Percentiles rank a stretch among this genome's conserved stretches.
phyloP scores from a whole-genome alignment of 2,113 vertebrate genomes.

The Tupaia tana region DNA sequence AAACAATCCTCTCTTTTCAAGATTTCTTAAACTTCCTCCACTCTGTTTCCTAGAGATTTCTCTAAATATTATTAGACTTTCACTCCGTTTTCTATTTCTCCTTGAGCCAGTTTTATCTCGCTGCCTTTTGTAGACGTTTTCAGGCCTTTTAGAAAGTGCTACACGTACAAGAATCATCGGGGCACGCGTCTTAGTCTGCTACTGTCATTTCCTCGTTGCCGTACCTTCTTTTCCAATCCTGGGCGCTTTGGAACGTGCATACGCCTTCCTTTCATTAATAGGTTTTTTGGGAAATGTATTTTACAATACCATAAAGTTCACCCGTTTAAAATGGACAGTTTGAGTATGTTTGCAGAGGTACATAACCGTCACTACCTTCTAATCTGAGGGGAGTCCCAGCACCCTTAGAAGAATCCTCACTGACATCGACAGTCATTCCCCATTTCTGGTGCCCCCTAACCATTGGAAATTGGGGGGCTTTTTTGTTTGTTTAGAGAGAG shows the following conservation, averaged over 20 bases:
- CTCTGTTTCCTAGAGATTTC: neutral
- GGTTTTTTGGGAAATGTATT: neutral
- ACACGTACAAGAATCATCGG: neutral
- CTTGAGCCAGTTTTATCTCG: neutral
- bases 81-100: neutral
- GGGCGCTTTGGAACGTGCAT: neutral
- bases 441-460: neutral
- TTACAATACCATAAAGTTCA: neutral
- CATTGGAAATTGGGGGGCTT: neutral
- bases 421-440: neutral
- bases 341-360: neutral
- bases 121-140: conserved; percentile 26
- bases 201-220: neutral
- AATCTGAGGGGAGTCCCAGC: conserved; percentile 10
- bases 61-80: neutral
- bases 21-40: neutral
- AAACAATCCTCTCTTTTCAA: neutral
- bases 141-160: neutral
- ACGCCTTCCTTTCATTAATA: neutral
- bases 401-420: neutral
- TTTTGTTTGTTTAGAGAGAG: no score
- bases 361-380: neutral
- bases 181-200: neutral
- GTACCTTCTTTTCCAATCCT: neutral
- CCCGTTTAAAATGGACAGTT: neutral